Percentiles rank a stretch among this genome's conserved stretches.
phyloP scores from a whole-genome alignment of 2,113 vertebrate genomes.

The Dissostichus mawsoni region DNA sequence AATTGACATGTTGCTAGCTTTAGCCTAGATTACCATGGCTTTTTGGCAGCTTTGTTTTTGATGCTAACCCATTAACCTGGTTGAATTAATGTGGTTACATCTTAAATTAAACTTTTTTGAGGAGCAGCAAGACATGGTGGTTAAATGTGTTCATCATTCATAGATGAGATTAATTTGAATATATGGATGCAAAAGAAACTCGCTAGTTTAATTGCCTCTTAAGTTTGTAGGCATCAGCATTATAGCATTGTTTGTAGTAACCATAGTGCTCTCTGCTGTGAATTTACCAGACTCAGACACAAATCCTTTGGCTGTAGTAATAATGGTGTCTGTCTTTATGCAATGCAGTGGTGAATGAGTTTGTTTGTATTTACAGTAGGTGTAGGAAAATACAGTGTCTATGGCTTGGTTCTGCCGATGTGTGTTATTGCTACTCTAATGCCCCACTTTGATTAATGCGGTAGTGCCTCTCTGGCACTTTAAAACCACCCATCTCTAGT shows the following conservation, averaged over 20 bases:
- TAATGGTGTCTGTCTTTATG: not conserved
- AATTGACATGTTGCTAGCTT: not conserved
- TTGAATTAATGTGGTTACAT: slow-evolving; percentile 6
- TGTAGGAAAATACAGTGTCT: not conserved
- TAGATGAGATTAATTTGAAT: not conserved
- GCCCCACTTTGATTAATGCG: slow-evolving; percentile 17
- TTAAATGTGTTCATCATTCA: slow-evolving; percentile 9
- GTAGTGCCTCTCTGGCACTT: slow-evolving; percentile 34
- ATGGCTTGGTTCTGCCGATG: not conserved
- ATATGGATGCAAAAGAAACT: slow-evolving; percentile 6
- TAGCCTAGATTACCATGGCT: not conserved
- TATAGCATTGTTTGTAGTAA: slow-evolving; percentile 14
- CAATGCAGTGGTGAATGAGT: slow-evolving; percentile 1
- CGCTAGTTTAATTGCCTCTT: slow-evolving; percentile 4
- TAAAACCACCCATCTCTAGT: slow-evolving; percentile 41
- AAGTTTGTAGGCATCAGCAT: slow-evolving; percentile 22
- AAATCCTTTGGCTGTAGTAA: slow-evolving; percentile 12
- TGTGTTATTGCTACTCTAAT: too few relatives aligned
- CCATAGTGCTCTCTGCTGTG: not conserved
- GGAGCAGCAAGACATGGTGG: not conserved
- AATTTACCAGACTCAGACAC: not conserved
- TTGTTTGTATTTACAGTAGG: not conserved
- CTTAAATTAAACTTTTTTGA: slow-evolving; percentile 19
- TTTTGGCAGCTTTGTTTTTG: not conserved
- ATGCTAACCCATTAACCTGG: not conserved